phyloP scores from a whole-genome alignment of 2,113 vertebrate species.

The Nyctereutes procyonoides region DNA sequence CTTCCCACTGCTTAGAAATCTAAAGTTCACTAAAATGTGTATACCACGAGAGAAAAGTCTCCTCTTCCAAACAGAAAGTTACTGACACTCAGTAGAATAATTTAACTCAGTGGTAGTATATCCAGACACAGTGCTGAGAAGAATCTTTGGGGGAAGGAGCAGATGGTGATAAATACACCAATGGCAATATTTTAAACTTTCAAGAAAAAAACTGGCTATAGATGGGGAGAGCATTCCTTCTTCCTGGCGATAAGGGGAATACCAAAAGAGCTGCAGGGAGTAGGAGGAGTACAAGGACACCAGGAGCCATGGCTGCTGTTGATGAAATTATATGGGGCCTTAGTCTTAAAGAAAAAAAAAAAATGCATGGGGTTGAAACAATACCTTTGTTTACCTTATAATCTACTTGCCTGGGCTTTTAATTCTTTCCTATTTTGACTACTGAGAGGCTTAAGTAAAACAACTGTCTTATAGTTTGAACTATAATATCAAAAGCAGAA shows the following conservation, averaged over 20 bases:
- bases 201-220: not conserved
- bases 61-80: not conserved
- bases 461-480: not conserved
- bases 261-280: not conserved
- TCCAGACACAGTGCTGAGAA: not conserved
- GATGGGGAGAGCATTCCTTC: not conserved
- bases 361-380: not conserved
- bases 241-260: not conserved
- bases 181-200: not conserved
- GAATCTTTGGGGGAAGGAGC: not conserved
- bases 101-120: not conserved
- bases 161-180: not conserved
- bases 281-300: too few relatives aligned
- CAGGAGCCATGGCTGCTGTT: not conserved
- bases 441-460: not conserved
- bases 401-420: not conserved
- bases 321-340: not conserved
- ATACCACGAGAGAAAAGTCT: not conserved
- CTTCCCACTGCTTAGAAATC: slow-evolving; percentile 1
- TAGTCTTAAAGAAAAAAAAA: not conserved
- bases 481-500: not conserved
- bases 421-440: not conserved
- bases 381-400: not conserved
- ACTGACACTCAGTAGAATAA: not conserved
- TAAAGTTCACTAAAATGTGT: slow-evolving; percentile 9